Evolutionary conservation across 2,797 vertebrate species (phyloP).

Genomic region (Xiphophorus birchmanni): DNA sequence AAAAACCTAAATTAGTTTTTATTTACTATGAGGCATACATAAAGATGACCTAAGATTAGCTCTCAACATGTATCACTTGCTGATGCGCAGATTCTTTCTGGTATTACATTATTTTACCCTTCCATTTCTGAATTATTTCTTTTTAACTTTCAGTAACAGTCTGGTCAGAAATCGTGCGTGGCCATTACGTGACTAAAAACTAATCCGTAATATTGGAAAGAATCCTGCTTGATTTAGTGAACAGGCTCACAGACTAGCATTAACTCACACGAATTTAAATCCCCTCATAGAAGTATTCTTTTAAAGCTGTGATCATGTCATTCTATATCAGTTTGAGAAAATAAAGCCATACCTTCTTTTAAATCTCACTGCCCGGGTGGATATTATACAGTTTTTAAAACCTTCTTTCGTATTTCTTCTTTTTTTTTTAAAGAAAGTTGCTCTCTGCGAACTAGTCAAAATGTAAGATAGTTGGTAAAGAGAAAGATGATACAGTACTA

Average conservation of each 20-base stretch:
- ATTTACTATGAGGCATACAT: not conserved
- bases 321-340: conserved; percentile 23
- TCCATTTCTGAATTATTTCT: conserved; percentile 1
- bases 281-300: not conserved
- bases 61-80: not conserved
- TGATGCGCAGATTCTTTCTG: not conserved
- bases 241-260: not conserved
- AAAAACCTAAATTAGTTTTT: not conserved
- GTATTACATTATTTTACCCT: not conserved
- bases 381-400: not conserved
- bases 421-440: conserved; percentile 1
- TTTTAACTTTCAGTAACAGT: conserved; percentile 19
- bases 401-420: not conserved
- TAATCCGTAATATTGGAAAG: conserved; percentile 6
- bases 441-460: conserved; percentile 6
- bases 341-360: not conserved
- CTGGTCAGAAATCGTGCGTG: conserved; percentile 5
- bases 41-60: not conserved
- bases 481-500: conserved; percentile 19
- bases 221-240: conserved; percentile 24
- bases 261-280: conserved; percentile 11
- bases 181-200: not conserved
- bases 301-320: conserved; percentile 4
- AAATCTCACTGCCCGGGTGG: not conserved
- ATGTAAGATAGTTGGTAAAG: conserved; percentile 38